A percentile compares a stretch with the other conserved stretches of the same genome.
phyloP scores from a whole-genome alignment of 2,113 vertebrate species.

The Esox niger region DNA sequence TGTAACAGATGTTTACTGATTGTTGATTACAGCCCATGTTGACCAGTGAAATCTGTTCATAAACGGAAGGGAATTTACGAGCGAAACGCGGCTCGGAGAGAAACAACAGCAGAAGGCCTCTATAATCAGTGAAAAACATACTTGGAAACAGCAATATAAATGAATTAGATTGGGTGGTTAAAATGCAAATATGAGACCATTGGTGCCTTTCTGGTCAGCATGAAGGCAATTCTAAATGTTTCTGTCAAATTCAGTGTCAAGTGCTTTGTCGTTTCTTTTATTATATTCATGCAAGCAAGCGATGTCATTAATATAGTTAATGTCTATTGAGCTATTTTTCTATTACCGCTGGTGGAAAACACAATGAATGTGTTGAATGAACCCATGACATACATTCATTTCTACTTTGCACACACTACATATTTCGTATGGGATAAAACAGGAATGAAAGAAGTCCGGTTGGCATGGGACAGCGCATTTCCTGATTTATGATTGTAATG shows the following conservation, averaged over 20 bases:
- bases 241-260: background rate
- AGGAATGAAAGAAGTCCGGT: too few relatives aligned
- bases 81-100: constrained; percentile 1
- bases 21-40: constrained; percentile 38
- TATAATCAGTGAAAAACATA: constrained; percentile 9
- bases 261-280: background rate
- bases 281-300: too few relatives aligned
- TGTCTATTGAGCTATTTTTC: too few relatives aligned
- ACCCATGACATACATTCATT: too few relatives aligned
- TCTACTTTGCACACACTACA: too few relatives aligned
- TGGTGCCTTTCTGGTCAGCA: background rate
- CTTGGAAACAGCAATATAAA: constrained; percentile 8
- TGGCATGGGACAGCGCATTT: too few relatives aligned
- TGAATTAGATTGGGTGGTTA: background rate
- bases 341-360: too few relatives aligned
- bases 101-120: constrained; percentile 8
- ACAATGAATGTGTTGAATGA: too few relatives aligned
- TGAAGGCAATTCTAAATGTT: background rate
- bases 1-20: constrained; percentile 46
- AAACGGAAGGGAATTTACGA: constrained; percentile 29
- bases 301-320: too few relatives aligned
- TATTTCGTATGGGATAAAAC: too few relatives aligned
- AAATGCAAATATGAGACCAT: background rate
- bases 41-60: constrained; percentile 45
- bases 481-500: too few relatives aligned